These are phyloP conservation scores for Muschampia plurimacula DNA, from an alignment of 2,888 invertebrate species.

Conservation along the genomic window DNA sequence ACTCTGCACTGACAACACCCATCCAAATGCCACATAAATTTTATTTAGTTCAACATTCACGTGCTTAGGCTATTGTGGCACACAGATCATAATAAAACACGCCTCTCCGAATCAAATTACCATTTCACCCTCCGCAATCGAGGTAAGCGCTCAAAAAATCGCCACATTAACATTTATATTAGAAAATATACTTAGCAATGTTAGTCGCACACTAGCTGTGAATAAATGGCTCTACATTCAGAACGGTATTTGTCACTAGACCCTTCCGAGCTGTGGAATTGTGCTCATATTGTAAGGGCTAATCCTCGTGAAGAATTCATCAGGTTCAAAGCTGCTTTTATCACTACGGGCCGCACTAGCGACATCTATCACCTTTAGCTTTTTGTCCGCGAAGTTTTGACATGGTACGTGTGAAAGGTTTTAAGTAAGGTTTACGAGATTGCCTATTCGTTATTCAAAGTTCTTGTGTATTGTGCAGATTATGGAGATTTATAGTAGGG, in stretches of 20 bases:
- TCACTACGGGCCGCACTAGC: slow-evolving; percentile 61
- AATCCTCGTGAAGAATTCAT: slow-evolving; percentile 79
- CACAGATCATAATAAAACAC: slow-evolving; percentile 27
- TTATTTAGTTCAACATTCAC: slow-evolving; percentile 13
- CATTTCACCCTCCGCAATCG: slow-evolving; percentile 38
- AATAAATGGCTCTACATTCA: slow-evolving; percentile 40
- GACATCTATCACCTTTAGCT: slow-evolving; percentile 65
- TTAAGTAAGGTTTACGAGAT: slow-evolving; percentile 18
- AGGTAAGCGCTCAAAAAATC: slow-evolving; percentile 64
- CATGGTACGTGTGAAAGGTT: slow-evolving; percentile 32
- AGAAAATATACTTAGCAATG: slow-evolving; percentile 69
- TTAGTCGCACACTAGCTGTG: slow-evolving; percentile 40
- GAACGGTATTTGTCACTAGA: slow-evolving; percentile 53
- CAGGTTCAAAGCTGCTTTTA: slow-evolving; percentile 73
- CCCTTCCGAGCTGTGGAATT: slow-evolving; percentile 75
- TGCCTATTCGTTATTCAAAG: slow-evolving; percentile 2
- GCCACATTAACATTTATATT: slow-evolving; percentile 79
- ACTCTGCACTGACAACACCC: not conserved
- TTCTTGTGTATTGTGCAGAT: not conserved
- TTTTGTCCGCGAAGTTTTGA: slow-evolving; percentile 49
- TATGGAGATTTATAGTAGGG: not conserved
- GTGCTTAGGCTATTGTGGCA: slow-evolving; percentile 4
- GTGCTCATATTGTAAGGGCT: slow-evolving; percentile 83
- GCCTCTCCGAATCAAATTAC: slow-evolving; percentile 33
- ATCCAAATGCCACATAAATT: slow-evolving; percentile 23